Evolutionary conservation across 2,888 invertebrate genomes (phyloP).

Genomic region (Eupithecia pulchellata): DNA sequence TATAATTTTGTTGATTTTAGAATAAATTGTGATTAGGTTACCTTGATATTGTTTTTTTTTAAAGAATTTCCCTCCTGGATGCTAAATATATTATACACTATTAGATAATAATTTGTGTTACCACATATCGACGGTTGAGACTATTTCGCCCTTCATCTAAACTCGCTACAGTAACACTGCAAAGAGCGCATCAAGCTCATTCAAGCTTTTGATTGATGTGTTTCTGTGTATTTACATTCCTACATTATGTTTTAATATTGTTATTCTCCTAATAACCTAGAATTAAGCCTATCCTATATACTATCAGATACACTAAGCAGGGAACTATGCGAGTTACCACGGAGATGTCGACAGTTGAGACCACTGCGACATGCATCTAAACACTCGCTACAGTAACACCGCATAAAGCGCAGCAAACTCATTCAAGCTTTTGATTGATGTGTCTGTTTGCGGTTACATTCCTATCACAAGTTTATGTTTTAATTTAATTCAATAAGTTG

Average conservation of each 20-base stretch:
- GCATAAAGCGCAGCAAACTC: conserved; percentile 62
- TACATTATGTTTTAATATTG: not conserved
- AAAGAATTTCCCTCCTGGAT: no score
- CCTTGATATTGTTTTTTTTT: no score
- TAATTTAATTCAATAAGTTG: no score
- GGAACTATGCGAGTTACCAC: conserved; percentile 55
- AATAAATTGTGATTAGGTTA: no score
- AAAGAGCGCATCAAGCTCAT: conserved; percentile 60
- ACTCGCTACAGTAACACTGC: conserved; percentile 66
- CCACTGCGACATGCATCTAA: conserved; percentile 56
- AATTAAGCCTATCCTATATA: no score
- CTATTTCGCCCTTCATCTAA: conserved; percentile 55
- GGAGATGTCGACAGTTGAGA: conserved; percentile 50
- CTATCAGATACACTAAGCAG: not conserved
- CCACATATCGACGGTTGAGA: conserved; percentile 41
- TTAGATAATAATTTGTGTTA: no score
- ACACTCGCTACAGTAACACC: conserved; percentile 65
- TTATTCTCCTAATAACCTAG: not conserved
- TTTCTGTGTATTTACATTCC: conserved; percentile 62
- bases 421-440: conserved; percentile 55
- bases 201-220: conserved; percentile 56
- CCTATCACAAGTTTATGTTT: not conserved
- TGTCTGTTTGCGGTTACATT: conserved; percentile 66
- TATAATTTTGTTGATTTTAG: no score
- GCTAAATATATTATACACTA: no score